Percentiles rank a stretch among this genome's conserved stretches.
Evolutionary conservation across 2,113 vertebrate genomes (phyloP).

Genomic region (Danio rerio): GRCz12tu NC_133192.1:38620001-38620500

Average conservation of each 20-base stretch:
- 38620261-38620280: slow-evolving; percentile 7
- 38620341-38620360: neutral
- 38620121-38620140: slow-evolving; percentile 85
- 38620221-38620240: neutral
- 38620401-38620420: slow-evolving; percentile 15
- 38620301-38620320: slow-evolving; percentile 5
- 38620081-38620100: neutral
- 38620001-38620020: slow-evolving; percentile 9
- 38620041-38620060: slow-evolving; percentile 14
- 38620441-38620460: slow-evolving; percentile 56
- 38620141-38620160: slow-evolving; percentile 95
- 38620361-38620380: neutral
- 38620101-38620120: neutral
- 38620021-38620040: neutral
- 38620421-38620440: slow-evolving; percentile 57
- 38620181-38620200: slow-evolving; percentile 9
- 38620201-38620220: neutral
- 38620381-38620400: slow-evolving; percentile 16
- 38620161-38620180: slow-evolving; percentile 94
- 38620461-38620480: slow-evolving; percentile 27
- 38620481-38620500: slow-evolving; percentile 70
- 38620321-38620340: slow-evolving; percentile 23
- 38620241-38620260: neutral
- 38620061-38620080: slow-evolving; percentile 3
- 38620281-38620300: neutral